phyloP scores from a whole-genome alignment of 2,113 vertebrate genomes.

The Axis porcinus region DNA sequence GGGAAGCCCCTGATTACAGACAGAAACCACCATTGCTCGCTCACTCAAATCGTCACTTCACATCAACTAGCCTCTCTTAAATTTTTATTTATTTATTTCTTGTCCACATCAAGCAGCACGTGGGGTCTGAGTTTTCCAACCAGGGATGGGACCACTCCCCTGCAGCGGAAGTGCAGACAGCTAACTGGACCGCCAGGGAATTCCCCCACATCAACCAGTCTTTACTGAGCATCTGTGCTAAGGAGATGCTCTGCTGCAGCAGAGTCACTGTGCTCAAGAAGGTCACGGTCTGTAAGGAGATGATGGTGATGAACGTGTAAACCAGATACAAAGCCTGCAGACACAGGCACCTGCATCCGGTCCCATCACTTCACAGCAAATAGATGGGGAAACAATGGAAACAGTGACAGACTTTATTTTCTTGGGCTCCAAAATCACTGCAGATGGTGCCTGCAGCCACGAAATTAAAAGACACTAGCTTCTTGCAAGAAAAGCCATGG shows the following conservation, averaged over 20 bases:
- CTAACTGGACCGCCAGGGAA: not conserved
- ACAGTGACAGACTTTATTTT: not conserved
- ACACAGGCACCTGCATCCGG: not conserved
- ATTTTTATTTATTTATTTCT: not conserved
- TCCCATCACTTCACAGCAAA: not conserved
- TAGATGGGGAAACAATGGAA: not conserved
- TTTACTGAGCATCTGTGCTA: not conserved
- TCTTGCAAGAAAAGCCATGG: not conserved
- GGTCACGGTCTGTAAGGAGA: not conserved
- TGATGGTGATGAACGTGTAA: rapidly evolving
- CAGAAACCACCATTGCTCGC: not conserved
- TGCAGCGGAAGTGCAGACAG: not conserved
- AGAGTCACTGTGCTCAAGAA: not conserved
- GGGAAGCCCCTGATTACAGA: not conserved
- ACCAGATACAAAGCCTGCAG: not conserved
- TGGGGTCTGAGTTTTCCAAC: not conserved
- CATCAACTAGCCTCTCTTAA: not conserved
- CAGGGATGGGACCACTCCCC: not conserved
- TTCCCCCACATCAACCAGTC: not conserved
- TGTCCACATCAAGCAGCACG: rapidly evolving
- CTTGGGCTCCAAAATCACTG: not conserved
- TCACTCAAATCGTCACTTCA: not conserved
- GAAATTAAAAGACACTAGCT: not conserved
- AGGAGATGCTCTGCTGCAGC: not conserved
- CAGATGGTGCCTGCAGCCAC: not conserved